Evolutionary conservation across 2,113 vertebrate species (phyloP).

Genomic region (Bothrops jararaca): DNA sequence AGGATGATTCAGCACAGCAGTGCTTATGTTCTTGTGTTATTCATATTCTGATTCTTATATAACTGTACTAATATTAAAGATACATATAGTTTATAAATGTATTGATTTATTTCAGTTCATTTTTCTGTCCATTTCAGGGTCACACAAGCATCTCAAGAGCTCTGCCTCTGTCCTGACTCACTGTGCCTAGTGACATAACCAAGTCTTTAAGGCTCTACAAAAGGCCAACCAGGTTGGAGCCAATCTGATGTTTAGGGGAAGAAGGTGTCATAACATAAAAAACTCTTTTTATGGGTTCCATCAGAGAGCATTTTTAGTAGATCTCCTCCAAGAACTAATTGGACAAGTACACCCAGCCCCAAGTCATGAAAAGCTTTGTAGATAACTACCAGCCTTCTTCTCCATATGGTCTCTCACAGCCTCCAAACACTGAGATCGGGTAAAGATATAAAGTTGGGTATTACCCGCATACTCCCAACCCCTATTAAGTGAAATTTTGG

Average conservation of each 20-base stretch:
- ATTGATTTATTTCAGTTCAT: background rate
- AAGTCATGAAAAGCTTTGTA: background rate
- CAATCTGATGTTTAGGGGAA: background rate
- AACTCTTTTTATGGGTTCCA: background rate
- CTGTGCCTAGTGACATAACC: background rate
- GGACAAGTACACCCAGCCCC: background rate
- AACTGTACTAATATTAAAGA: slow-evolving; percentile 52
- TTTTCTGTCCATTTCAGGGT: background rate
- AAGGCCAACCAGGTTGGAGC: background rate
- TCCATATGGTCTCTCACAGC: background rate
- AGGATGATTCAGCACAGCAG: background rate
- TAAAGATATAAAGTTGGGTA: background rate
- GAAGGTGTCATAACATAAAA: background rate
- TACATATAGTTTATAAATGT: slow-evolving; percentile 45
- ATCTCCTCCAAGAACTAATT: background rate
- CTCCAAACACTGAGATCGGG: background rate
- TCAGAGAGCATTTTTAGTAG: background rate
- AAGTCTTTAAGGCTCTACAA: background rate
- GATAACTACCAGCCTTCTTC: background rate
- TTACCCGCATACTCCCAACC: background rate
- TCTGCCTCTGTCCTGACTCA: background rate
- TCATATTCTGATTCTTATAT: slow-evolving; percentile 13
- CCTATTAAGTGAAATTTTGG: background rate
- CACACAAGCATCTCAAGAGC: background rate
- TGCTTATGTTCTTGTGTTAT: background rate